Conservation (phyloP, 2,888 invertebrate genomes). For the Cetonia aurata region DNA sequence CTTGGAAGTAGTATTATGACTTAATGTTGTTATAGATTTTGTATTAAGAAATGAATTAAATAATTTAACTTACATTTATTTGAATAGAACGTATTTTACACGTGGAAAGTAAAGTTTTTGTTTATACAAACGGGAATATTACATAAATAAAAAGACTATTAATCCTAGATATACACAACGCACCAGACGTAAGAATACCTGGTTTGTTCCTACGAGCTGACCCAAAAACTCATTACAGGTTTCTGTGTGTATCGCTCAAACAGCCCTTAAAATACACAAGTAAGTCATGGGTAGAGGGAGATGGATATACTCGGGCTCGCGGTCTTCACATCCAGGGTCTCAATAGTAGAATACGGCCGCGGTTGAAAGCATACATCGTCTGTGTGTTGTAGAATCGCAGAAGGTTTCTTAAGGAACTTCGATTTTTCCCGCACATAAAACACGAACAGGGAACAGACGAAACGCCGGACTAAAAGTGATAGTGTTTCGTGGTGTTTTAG, state of each 20-base stretch:
- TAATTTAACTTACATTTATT: too few relatives aligned
- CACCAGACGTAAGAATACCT: slow-evolving; percentile 30
- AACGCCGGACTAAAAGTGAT: slow-evolving; percentile 33
- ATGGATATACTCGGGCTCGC: slow-evolving; percentile 46
- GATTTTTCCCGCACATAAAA: slow-evolving; percentile 37
- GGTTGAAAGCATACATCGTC: slow-evolving; percentile 46
- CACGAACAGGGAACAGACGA: slow-evolving; percentile 22
- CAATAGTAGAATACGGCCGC: slow-evolving; percentile 44
- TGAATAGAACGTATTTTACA: too few relatives aligned
- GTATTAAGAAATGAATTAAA: too few relatives aligned
- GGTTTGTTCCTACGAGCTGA: slow-evolving; percentile 41
- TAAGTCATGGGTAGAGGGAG: slow-evolving; percentile 52
- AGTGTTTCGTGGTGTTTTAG: slow-evolving; percentile 31
- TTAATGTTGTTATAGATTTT: too few relatives aligned
- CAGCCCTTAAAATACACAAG: slow-evolving; percentile 52
- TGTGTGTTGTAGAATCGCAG: slow-evolving; percentile 43
- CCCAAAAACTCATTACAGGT: slow-evolving; percentile 50
- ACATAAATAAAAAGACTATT: too few relatives aligned
- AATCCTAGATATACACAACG: slow-evolving; percentile 3
- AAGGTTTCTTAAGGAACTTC: slow-evolving; percentile 43
- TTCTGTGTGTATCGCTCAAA: slow-evolving; percentile 47
- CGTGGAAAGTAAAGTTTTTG: too few relatives aligned
- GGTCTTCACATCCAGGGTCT: slow-evolving; percentile 50
- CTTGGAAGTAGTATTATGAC: too few relatives aligned
- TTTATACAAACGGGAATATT: too few relatives aligned